These are phyloP conservation scores for Anolis carolinensis DNA, from an alignment of 2,113 vertebrate species.

Conservation along the genomic window DNA sequence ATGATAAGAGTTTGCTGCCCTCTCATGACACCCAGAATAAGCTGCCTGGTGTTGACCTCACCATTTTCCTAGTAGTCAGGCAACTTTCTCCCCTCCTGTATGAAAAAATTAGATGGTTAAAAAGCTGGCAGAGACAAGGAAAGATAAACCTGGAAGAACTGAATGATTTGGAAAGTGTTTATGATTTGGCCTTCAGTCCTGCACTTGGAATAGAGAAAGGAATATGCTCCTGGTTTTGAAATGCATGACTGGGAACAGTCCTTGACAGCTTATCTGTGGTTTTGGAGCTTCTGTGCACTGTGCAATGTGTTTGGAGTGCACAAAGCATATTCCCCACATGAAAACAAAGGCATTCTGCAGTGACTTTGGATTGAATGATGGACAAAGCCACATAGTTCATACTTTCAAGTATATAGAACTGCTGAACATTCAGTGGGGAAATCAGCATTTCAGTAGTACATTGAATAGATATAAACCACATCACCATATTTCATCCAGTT, in stretches of 20 bases:
- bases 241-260: not conserved
- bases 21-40: not conserved
- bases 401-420: not conserved
- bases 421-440: not conserved
- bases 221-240: not conserved
- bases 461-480: not conserved
- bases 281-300: not conserved
- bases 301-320: conserved; percentile 3
- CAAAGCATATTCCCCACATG: not conserved
- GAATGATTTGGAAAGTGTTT: not conserved
- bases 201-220: not conserved
- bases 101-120: not conserved
- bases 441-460: not conserved
- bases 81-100: not conserved
- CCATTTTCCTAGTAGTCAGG: not conserved
- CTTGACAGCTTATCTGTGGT: conserved; percentile 11
- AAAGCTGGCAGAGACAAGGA: not conserved
- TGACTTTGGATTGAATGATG: not conserved
- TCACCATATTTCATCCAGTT: not conserved
- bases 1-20: not conserved
- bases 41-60: not conserved
- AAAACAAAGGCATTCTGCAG: not conserved
- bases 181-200: not conserved
- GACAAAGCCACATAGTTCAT: not conserved
- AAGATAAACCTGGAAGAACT: not conserved